Base-by-base conservation (phyloP, 2,888 invertebrate species). In the Melitaea athalia region DNA sequence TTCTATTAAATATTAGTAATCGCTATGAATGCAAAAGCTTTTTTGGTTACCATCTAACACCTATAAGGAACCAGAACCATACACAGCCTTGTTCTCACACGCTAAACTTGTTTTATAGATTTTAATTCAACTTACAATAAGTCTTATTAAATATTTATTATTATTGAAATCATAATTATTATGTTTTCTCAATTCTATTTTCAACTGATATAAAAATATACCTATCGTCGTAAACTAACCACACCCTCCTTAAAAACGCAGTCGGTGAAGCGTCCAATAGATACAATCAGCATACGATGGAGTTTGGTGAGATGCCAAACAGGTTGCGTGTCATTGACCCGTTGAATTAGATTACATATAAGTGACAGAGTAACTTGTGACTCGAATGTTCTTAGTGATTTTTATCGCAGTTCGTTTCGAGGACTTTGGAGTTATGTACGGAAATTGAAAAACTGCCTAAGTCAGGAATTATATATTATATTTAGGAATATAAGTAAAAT, bases 251-350 rank as follows among this genome's bases (percentile, higher is more conserved):
- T 62, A 62, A 57, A 15, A 42, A 10, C 57, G 11, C 15, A 42
- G 38, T 57, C 57, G 57, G 57, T 57, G 15, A 57, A 57, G 42
- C 57, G 33, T 42, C 43, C 52, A 52, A 59, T 62, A 66, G 69
- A 74, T 71, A 71, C 63, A 67, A 75, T 72, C 72, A 68, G 64
- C 69, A 63, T 69, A 71, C 67, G 64, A 72, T 74, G 75, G 72
- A 68, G 75, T 72, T 74, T 77, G 75, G 76, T 77, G 60, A 73
- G 76, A 76, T 76, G 77, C 78, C 78, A 76, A 79, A 76, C 79
- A 72, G 76, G 78, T 78, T 72, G 72, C n/a, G 50, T 68, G 77
- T 77, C 79, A 67, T 75, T 73, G 79, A 79, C 77, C 79, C 72
- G 14, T 24, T 71, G 73, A 77, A 74, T 77, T 76, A 72, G 76